These are phyloP conservation scores for Amblyjoppa proteus DNA, from an alignment of 2,888 invertebrate genomes.

Conservation along the genomic window DNA sequence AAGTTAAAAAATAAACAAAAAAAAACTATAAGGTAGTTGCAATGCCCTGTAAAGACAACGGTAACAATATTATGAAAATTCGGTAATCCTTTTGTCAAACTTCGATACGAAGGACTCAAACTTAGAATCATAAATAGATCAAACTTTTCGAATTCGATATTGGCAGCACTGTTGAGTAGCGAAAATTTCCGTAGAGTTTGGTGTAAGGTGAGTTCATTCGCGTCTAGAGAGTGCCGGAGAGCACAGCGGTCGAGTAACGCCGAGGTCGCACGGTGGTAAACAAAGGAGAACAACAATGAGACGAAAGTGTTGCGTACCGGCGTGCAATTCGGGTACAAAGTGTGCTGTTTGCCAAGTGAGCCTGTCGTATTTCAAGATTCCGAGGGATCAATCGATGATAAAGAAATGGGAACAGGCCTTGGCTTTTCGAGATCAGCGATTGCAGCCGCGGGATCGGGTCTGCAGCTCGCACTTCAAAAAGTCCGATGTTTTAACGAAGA, in stretches of 20 bases:
- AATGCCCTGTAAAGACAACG: neutral
- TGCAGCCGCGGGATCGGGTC: slow-evolving; percentile 52
- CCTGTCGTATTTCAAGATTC: slow-evolving; percentile 55
- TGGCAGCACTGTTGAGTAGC: neutral
- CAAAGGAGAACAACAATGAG: slow-evolving; percentile 22
- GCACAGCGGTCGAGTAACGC: slow-evolving; percentile 6
- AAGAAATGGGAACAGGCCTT: slow-evolving; percentile 60
- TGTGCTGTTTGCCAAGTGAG: slow-evolving; percentile 56
- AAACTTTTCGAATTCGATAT: neutral
- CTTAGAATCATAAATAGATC: neutral
- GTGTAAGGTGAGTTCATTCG: neutral
- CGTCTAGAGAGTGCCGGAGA: neutral
- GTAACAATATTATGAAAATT: neutral
- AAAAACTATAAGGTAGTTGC: neutral
- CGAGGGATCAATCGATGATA: slow-evolving; percentile 41
- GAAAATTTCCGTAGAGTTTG: neutral
- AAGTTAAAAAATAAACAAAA: neutral
- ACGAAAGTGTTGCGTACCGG: slow-evolving; percentile 63
- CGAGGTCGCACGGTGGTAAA: neutral
- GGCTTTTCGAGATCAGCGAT: slow-evolving; percentile 39
- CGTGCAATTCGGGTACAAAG: slow-evolving; percentile 53
- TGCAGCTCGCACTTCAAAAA: slow-evolving; percentile 57
- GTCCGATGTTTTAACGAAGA: slow-evolving; percentile 51
- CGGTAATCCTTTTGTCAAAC: neutral
- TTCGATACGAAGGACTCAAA: neutral